A percentile compares a stretch with the other conserved stretches of the same genome.
Conservation (phyloP, 1,140 invertebrate species). For the Condylostylus longicornis region DNA sequence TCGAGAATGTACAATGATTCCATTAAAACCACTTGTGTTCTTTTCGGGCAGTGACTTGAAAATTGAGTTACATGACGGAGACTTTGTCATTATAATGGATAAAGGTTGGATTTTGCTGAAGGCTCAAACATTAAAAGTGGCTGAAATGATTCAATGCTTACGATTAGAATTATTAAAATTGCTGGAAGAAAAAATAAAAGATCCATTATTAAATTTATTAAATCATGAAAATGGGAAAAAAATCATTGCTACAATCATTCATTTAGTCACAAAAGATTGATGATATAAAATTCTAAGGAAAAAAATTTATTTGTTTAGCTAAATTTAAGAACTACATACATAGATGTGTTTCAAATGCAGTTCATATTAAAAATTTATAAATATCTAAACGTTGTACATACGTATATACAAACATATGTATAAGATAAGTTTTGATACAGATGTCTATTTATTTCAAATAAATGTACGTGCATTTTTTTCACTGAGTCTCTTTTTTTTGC, state of each 20-base stretch:
- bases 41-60: slow-evolving; percentile 56
- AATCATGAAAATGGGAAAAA: slow-evolving; percentile 58
- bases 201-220: slow-evolving; percentile 59
- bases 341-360: too few species aligned
- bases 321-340: too few species aligned
- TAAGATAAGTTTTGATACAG: too few species aligned
- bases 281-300: too few species aligned
- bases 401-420: too few species aligned
- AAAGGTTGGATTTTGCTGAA: slow-evolving; percentile 74
- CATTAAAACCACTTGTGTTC: slow-evolving; percentile 59
- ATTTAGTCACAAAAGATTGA: not conserved
- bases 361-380: too few species aligned
- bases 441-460: too few species aligned
- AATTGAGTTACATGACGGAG: slow-evolving; percentile 55
- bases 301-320: too few species aligned
- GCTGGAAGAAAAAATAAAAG: slow-evolving; percentile 63
- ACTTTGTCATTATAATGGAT: slow-evolving; percentile 60
- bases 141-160: slow-evolving; percentile 59
- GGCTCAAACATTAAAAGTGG: slow-evolving; percentile 59
- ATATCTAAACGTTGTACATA: too few species aligned
- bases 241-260: slow-evolving; percentile 64
- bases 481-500: too few species aligned
- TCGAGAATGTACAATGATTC: slow-evolving; percentile 64
- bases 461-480: too few species aligned
- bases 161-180: slow-evolving; percentile 55